Conservation (phyloP, 2,113 vertebrate genomes). For the Tinamus guttatus region DNA sequence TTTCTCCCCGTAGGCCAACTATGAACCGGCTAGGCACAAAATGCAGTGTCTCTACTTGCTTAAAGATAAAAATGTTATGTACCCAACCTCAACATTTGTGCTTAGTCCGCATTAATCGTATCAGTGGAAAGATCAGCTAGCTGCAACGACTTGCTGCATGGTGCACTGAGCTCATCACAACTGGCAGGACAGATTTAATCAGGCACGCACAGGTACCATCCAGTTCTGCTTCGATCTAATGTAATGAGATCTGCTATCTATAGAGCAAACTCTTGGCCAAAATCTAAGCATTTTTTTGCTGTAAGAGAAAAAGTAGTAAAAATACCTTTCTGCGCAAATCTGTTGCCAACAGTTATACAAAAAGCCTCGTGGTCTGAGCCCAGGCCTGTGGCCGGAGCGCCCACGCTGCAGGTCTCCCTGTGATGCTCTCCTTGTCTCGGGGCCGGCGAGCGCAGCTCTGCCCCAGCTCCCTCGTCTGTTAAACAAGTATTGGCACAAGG, state of each 20-base stretch:
- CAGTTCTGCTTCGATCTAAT: neutral
- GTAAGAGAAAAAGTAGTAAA: neutral
- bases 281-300: neutral
- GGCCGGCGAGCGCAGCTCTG: fast-evolving
- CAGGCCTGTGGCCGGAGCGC: neutral
- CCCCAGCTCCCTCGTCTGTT: neutral
- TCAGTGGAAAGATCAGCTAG: fast-evolving
- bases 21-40: neutral
- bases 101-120: neutral
- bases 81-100: neutral
- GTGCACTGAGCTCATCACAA: fast-evolving
- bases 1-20: neutral
- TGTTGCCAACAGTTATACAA: fast-evolving
- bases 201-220: neutral
- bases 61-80: neutral
- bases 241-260: neutral
- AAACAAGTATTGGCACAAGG: fast-evolving
- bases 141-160: fast-evolving
- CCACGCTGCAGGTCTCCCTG: fast-evolving
- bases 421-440: fast-evolving
- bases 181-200: neutral
- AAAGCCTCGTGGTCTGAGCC: neutral
- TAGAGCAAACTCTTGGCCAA: neutral
- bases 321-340: neutral
- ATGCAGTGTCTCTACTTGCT: neutral